Percentiles rank a stretch among this genome's conserved stretches.
These are phyloP conservation scores for Micromussa lordhowensis DNA, from an alignment of 92 coral and sea anemone species.

Conservation along the genomic window DNA sequence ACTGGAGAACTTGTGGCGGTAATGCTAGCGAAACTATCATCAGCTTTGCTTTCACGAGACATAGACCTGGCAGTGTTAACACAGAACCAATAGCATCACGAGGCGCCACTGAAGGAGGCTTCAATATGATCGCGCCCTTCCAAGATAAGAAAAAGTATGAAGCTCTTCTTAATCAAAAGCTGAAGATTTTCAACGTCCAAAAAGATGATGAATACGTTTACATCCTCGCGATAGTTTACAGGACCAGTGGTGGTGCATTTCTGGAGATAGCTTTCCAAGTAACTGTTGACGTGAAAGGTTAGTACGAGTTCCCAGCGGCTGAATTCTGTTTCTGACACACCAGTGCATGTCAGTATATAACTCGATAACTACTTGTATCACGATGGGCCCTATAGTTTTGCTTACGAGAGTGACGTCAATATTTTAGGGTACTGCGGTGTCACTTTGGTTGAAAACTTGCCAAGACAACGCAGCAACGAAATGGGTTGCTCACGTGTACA, in stretches of 20 bases:
- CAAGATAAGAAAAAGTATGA: not conserved
- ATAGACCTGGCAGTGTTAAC: not conserved
- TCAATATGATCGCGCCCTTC: not conserved
- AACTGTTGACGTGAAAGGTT: not conserved
- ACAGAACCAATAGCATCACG: not conserved
- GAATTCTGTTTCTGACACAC: not conserved
- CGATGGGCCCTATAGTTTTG: no score
- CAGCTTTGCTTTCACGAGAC: not conserved
- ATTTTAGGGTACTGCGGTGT: no score
- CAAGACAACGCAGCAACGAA: no score
- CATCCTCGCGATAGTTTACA: not conserved
- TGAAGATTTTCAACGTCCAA: not conserved
- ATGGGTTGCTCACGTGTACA: no score
- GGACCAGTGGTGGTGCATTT: not conserved
- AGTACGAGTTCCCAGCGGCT: not conserved
- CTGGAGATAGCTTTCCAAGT: not conserved
- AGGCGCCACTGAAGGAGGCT: not conserved
- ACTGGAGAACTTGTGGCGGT: not conserved
- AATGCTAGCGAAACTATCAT: not conserved
- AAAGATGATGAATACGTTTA: not conserved
- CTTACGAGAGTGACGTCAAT: no score
- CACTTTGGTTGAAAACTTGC: no score
- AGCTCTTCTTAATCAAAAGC: not conserved
- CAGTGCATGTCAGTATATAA: no score
- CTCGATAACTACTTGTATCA: no score